These are phyloP conservation scores for Rhabdophis nuchalis DNA, from an alignment of 2,797 vertebrate genomes.

Conservation along the genomic window DNA sequence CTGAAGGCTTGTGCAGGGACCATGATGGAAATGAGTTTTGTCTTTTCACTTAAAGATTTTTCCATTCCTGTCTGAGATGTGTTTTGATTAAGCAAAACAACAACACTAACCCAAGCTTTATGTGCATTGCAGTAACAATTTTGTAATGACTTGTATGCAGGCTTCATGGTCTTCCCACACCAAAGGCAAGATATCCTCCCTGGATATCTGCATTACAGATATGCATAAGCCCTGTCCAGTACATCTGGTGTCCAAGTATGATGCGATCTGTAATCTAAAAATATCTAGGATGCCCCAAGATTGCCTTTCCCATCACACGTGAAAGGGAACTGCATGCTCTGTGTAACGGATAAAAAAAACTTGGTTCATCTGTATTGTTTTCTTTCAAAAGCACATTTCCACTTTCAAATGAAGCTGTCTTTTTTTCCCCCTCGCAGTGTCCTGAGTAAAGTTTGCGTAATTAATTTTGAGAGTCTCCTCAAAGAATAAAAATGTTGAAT, in stretches of 20 bases:
- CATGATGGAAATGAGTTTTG: not conserved
- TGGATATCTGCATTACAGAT: not conserved
- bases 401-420: slow-evolving; percentile 1
- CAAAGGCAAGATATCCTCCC: not conserved
- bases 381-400: not conserved
- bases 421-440: not conserved
- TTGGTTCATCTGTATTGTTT: not conserved
- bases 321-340: not conserved
- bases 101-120: not conserved
- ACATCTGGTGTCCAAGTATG: not conserved
- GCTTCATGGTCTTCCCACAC: not conserved
- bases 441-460: not conserved
- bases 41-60: not conserved
- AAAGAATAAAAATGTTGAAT: slow-evolving; percentile 30
- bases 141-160: not conserved
- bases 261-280: not conserved
- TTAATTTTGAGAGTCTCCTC: not conserved
- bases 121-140: not conserved
- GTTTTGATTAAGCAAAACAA: not conserved
- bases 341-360: not conserved
- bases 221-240: not conserved
- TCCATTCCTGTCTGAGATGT: not conserved
- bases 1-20: not conserved
- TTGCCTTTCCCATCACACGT: not conserved
- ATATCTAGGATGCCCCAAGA: not conserved